Evolutionary conservation across 2,113 vertebrate genomes (phyloP).

Genomic region (Hiodon alosoides): DNA sequence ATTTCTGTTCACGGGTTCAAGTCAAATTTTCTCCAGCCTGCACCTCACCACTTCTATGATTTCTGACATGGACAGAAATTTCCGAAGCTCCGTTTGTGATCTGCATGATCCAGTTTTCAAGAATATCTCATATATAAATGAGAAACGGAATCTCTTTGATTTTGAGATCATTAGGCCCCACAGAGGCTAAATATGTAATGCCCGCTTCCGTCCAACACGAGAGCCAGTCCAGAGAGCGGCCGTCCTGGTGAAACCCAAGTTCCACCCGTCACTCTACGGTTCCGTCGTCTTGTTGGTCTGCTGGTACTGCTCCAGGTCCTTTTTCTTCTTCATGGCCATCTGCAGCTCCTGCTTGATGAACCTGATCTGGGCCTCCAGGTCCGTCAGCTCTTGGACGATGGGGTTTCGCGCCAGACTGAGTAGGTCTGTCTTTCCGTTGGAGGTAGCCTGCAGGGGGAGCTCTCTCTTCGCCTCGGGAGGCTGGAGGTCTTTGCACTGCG

Average conservation of each 20-base stretch:
- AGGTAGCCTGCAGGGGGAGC: constrained; percentile 62
- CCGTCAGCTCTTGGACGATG: constrained; percentile 78
- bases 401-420: constrained; percentile 63
- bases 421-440: constrained; percentile 81
- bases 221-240: background rate
- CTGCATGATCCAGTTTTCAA: background rate
- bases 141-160: background rate
- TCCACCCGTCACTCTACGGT: constrained; percentile 41
- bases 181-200: background rate
- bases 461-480: constrained; percentile 65
- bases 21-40: constrained; percentile 6
- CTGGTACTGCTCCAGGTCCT: constrained; percentile 86
- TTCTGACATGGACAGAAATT: background rate
- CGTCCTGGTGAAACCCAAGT: background rate
- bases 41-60: background rate
- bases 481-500: constrained; percentile 67
- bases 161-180: background rate
- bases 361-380: constrained; percentile 88
- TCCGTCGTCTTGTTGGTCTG: constrained; percentile 70
- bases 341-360: constrained; percentile 90
- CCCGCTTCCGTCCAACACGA: background rate
- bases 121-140: background rate
- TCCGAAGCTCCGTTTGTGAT: background rate
- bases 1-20: background rate
- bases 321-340: constrained; percentile 83